These are phyloP conservation scores for Lindbergichthys nudifrons DNA, from an alignment of 2,797 vertebrate genomes.

Conservation along the genomic window DNA sequence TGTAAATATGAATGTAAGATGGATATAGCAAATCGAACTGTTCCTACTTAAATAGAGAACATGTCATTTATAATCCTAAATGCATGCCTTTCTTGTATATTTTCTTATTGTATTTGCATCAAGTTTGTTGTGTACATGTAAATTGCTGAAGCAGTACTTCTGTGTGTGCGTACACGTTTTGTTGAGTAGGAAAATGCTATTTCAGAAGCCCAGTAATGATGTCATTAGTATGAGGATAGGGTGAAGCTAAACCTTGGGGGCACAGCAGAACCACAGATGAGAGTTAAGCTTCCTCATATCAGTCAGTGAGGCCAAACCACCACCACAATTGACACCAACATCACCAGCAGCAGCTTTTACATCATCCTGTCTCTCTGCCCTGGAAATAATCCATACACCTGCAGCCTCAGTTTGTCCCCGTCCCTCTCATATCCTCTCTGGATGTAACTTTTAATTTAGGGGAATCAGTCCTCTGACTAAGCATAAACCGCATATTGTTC, in stretches of 20 bases:
- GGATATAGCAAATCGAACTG: background rate
- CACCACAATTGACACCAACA: constrained; percentile 45
- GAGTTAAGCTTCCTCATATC: constrained; percentile 56
- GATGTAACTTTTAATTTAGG: constrained; percentile 65
- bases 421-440: constrained; percentile 28
- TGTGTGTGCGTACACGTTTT: background rate
- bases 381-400: constrained; percentile 60
- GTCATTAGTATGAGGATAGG: constrained; percentile 63
- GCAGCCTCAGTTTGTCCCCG: constrained; percentile 42
- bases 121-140: constrained; percentile 5
- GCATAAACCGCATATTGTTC: constrained; percentile 67
- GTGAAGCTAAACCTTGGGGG: constrained; percentile 59
- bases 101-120: constrained; percentile 15
- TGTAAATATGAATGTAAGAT: background rate
- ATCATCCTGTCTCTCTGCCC: constrained; percentile 42
- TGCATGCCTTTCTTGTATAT: background rate
- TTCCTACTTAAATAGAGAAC: background rate
- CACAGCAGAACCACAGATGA: constrained; percentile 59
- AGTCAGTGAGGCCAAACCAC: constrained; percentile 56
- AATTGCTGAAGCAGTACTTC: background rate
- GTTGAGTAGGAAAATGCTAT: constrained; percentile 36
- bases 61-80: background rate
- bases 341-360: constrained; percentile 34
- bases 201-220: constrained; percentile 63
- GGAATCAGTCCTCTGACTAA: constrained; percentile 71